These are phyloP conservation scores for Oenanthe oenanthe DNA, from an alignment of 2,113 vertebrate genomes.

Conservation along the genomic window DNA sequence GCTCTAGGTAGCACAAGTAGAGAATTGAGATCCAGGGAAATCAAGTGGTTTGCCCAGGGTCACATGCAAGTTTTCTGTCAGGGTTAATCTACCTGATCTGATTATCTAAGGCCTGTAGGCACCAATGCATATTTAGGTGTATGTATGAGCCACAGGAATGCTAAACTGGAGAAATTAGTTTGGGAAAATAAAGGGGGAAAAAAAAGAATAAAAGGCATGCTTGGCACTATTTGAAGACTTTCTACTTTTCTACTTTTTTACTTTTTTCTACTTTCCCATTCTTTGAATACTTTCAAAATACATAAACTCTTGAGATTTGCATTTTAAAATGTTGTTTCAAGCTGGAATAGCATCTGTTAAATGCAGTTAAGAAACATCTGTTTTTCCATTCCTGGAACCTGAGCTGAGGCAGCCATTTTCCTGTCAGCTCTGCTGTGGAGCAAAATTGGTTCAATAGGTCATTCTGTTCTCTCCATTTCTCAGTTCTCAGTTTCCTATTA, in stretches of 20 bases:
- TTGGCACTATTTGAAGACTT: neutral
- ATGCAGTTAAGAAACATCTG: conserved; percentile 50
- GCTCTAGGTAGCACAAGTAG: neutral
- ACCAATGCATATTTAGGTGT: neutral
- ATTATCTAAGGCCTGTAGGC: neutral
- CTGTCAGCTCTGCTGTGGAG: conserved; percentile 1
- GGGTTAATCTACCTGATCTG: neutral
- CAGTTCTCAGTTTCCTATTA: conserved; percentile 8
- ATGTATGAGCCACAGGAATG: neutral
- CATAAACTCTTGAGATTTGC: neutral
- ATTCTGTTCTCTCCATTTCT: neutral
- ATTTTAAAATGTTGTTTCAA: conserved; percentile 43
- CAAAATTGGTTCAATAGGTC: conserved; percentile 45
- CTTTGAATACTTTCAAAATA: conserved; percentile 38
- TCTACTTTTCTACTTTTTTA: no score
- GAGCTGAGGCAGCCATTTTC: neutral
- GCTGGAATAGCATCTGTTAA: conserved; percentile 52
- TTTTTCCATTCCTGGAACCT: conserved; percentile 27
- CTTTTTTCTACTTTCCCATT: conserved; percentile 11
- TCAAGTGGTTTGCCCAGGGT: neutral
- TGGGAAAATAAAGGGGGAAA: neutral
- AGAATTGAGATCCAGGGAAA: neutral
- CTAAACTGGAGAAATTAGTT: neutral
- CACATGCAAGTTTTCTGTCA: neutral
- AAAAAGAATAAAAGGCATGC: neutral